Percentiles rank a stretch among this genome's conserved stretches.
Evolutionary conservation across 1,140 invertebrate species (phyloP).

Genomic region (Teleopsis dalmanni): DNA sequence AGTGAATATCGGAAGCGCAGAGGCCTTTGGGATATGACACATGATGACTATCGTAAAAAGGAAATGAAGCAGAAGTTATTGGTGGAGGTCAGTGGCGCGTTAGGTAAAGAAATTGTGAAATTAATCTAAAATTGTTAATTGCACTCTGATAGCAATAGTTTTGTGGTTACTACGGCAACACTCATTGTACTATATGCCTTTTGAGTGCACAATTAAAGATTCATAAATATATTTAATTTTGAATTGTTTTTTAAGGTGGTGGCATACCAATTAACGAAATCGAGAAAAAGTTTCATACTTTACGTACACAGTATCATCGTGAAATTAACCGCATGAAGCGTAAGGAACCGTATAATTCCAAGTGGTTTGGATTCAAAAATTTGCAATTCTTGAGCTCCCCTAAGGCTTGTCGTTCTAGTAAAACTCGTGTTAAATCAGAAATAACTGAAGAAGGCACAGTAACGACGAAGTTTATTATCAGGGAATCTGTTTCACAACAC

Average conservation of each 20-base stretch:
- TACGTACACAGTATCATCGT: conserved; percentile 40
- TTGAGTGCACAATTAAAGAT: too few relatives aligned
- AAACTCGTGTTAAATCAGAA: conserved; percentile 30
- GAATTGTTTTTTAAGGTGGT: too few relatives aligned
- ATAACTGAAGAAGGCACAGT: conserved; percentile 23
- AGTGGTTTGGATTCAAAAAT: conserved; percentile 43
- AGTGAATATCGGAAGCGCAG: conserved; percentile 34
- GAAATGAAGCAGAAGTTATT: conserved; percentile 36
- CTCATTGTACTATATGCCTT: too few relatives aligned
- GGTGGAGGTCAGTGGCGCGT: conserved; percentile 27
- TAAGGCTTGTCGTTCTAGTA: conserved; percentile 33
- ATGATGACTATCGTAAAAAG: conserved; percentile 42
- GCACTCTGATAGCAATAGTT: too few relatives aligned
- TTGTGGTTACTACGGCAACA: too few relatives aligned
- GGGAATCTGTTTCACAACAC: conserved; percentile 4
- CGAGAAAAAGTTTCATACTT: conserved; percentile 41
- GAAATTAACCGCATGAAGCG: conserved; percentile 43
- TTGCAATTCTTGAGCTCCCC: conserved; percentile 37
- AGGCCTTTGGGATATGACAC: conserved; percentile 43
- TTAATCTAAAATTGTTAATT: too few relatives aligned
- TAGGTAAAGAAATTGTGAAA: too few relatives aligned
- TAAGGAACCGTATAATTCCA: conserved; percentile 40
- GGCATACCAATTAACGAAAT: conserved; percentile 35
- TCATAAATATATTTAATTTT: too few relatives aligned
- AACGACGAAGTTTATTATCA: conserved; percentile 24